Percentiles rank a stretch among this genome's conserved stretches.
phyloP scores from a whole-genome alignment of 2,113 vertebrate species.

The Ursus arctos region DNA sequence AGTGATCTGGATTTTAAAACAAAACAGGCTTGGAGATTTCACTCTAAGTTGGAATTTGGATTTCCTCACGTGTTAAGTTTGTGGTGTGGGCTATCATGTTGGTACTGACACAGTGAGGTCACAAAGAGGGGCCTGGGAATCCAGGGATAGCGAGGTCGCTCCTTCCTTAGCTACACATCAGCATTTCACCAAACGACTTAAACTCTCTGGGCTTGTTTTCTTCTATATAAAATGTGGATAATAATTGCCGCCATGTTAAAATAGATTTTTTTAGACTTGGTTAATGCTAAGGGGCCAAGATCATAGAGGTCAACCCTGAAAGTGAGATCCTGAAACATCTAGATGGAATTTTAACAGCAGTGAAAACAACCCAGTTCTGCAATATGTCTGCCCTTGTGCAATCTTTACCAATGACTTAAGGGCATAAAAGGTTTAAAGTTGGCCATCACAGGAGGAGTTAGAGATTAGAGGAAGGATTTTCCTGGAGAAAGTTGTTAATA shows the following conservation, averaged over 20 bases:
- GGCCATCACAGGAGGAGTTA: neutral
- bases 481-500: neutral
- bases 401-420: conserved; percentile 23
- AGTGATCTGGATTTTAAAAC: neutral
- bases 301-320: neutral
- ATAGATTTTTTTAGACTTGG: neutral
- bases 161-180: neutral
- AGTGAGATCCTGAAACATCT: neutral
- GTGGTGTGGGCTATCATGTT: neutral
- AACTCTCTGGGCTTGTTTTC: neutral
- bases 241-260: neutral
- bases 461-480: neutral
- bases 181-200: neutral
- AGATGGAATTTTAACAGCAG: neutral
- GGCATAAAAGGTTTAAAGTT: conserved; percentile 31
- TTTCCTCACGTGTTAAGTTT: neutral
- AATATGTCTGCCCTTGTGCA: neutral
- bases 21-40: neutral
- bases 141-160: neutral
- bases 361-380: neutral
- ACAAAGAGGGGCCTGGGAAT: neutral
- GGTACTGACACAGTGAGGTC: neutral
- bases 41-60: neutral
- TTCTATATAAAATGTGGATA: neutral
- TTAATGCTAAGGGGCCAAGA: neutral